phyloP scores from a whole-genome alignment of 2,797 vertebrate species.

The Fundulus diaphanus region DNA sequence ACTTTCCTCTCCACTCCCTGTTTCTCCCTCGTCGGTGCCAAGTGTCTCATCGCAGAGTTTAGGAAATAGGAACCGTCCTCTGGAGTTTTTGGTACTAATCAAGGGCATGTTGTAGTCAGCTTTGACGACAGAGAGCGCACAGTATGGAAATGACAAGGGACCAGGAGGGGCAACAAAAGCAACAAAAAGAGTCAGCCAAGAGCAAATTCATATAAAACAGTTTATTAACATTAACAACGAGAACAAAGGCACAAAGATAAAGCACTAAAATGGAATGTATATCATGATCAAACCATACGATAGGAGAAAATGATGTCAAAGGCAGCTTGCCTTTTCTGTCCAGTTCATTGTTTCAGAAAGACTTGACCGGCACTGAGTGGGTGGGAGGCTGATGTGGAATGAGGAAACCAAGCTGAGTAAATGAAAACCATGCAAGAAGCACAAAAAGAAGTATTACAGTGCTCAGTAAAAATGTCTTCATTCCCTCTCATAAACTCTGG shows the following conservation, averaged over 20 bases:
- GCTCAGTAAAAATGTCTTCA: constrained; percentile 53
- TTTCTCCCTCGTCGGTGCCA: constrained; percentile 58
- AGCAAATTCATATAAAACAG: constrained; percentile 56
- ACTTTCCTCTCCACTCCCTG: constrained; percentile 69
- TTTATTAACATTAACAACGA: constrained; percentile 63
- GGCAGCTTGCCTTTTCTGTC: constrained; percentile 30
- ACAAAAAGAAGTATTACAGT: constrained; percentile 38
- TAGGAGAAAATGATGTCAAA: constrained; percentile 33
- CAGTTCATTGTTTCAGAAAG: constrained; percentile 28
- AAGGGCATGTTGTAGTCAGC: constrained; percentile 44
- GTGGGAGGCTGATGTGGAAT: constrained; percentile 25
- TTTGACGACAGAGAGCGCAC: constrained; percentile 51
- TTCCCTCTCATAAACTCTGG: constrained; percentile 79
- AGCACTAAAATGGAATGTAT: constrained; percentile 47
- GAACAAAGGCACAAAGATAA: constrained; percentile 13
- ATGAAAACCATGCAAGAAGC: constrained; percentile 56
- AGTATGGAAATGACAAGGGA: constrained; percentile 35
- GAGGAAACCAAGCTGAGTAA: constrained; percentile 46
- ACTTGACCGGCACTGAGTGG: constrained; percentile 24
- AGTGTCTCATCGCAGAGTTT: constrained; percentile 50
- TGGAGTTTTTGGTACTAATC: constrained; percentile 46
- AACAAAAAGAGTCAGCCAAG: constrained; percentile 17
- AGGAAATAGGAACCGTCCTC: constrained; percentile 56
- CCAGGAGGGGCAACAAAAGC: constrained; percentile 32
- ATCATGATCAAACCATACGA: constrained; percentile 32